Evolutionary conservation across 2,797 vertebrate genomes (phyloP), one percentile per base, ranked within the genome.

Genomic region (Yasuhikotakia modesta): DNA sequence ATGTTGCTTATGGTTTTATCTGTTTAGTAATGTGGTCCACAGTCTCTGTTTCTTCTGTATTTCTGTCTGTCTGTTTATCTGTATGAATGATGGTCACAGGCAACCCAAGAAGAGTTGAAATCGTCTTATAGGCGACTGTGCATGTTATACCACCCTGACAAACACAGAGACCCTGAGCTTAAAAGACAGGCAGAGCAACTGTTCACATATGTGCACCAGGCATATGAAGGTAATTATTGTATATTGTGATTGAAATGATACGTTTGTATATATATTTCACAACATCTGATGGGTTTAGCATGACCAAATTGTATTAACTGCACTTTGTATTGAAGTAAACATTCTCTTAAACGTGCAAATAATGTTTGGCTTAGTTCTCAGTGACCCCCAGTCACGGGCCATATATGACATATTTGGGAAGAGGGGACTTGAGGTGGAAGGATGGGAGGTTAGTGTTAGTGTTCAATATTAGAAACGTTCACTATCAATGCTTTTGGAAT

Each of bases 401-500:
- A 98, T 99, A 89, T 99, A 99, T 92, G 97, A 99, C 86, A 94
- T 99, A 64, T 99, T 98, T 89, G 97, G 97, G 75, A 97, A 94
- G 92, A 96, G 94, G 92, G 97, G 97, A 21, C 93, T 99, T 91
- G 97, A 99, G 58, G 97, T 99, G 92, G 97, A 99, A 92, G 97
- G 97, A 88, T 99, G 97, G 97, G 97, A 99, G 95, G 97, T 98
- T 90, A 91, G 93, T 85, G 46, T 76, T 6, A 8, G 6, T 17
- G 35, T 11, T 58, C 39, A 43, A 14, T n/a, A 3, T 57, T 45
- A 7, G 30, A 17, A 52, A 2, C 17, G 4, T 66, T 66, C 39
- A 30, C 2, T 21, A 16, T 46, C 22, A 19, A 1, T 46, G 13
- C n/a, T 61, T 19, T 35, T 70, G 48, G 22, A 19, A 14, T 19